Base-by-base conservation (phyloP, 2,797 vertebrate species). In the Halcyon badia region DNA sequence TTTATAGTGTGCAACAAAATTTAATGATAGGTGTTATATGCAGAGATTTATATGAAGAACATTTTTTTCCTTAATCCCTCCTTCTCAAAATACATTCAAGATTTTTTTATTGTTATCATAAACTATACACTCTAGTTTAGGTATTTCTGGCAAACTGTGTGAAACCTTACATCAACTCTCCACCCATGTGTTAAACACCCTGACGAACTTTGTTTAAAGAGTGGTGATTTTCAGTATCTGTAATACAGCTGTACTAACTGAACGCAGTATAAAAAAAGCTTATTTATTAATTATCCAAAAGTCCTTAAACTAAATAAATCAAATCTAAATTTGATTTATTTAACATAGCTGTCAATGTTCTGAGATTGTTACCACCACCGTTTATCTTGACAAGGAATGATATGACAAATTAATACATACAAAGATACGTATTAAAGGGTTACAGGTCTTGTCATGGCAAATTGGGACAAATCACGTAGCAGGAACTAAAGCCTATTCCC, bases 21-120 rank as follows among this genome's bases (percentile, higher is more conserved):
- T 41, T 82, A 94, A 96, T 26, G 60, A 97, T 94, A 94, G 94
- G 83, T 75, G 95, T 96, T 93, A 93, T 73, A 91, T 76, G 90
- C 97, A 94, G 90, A 97, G 94, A 81, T 90, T 83, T 98, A 98
- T 98, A 96, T 83, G 95, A 95, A 96, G 96, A 95, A 96, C 69
- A 1, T 42, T 83, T 84, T 94, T 83, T 75, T 4, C 66, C 66
- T 83, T 35, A 54, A 72, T 44, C 87, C 60, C 71, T 78, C 87
- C 48, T 87, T 73, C 57, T 83, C 48, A 78, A 90, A 97, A 92
- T 66, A 37, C 71, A 91, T 83, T 77, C 37, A 25, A 78, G 89
- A 21, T 73, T 89, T 84, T 49, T 91, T 66, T 85, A 83, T 84
- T 42, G 25, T 44, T 54, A 83, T 57, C 62, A 48, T 77, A 31